Evolutionary conservation across 2,797 vertebrate species (phyloP), one percentile per base, ranked within the genome.

Genomic region (Hippoglossus hippoglossus): DNA sequence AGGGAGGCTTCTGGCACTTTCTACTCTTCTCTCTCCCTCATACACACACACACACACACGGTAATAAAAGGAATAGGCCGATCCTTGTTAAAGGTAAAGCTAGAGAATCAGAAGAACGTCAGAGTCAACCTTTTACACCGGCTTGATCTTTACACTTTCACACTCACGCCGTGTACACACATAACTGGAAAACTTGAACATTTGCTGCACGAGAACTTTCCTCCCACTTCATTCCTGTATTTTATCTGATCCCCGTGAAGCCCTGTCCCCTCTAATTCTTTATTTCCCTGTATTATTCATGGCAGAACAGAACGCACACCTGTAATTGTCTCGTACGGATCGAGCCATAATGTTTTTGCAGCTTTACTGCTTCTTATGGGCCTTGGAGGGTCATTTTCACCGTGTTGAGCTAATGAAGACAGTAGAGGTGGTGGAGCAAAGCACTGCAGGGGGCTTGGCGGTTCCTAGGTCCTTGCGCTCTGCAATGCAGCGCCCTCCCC

Each of bases 401-500:
- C 53, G 47, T 22, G 81, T 77, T 75, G 79, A 24, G 25, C 71
- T 83, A 58, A 91, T 64, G 80, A 85, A 67, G 65, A 81, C 75
- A 50, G 7, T 19, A 52, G 77, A 82, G 86, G 75, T 77, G 81
- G 50, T 58, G 61, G 67, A 74, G 77, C 61, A 34, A 46, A 71
- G 77, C 57, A 15, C 82, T 47, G 67, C 67, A 64, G 78, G 80
- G 84, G 53, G 44, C 34, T 82, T 51, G 75, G 79, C 73, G 66
- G 53, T 65, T 71, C 82, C 81, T 56, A 67, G 69, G 71, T 81
- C 46, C 58, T 73, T 41, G 0, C 54, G 65, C 73, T 47, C 89
- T 89, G 91, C 86, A 88, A 84, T 89, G 88, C 89, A 90, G 87
- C 58, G 71, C 49, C 44, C 22, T 18, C 49, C 24, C 16, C 55